Evolutionary conservation across 2,888 invertebrate genomes (phyloP).

Genomic region (Heterodera filipjevi): DNA sequence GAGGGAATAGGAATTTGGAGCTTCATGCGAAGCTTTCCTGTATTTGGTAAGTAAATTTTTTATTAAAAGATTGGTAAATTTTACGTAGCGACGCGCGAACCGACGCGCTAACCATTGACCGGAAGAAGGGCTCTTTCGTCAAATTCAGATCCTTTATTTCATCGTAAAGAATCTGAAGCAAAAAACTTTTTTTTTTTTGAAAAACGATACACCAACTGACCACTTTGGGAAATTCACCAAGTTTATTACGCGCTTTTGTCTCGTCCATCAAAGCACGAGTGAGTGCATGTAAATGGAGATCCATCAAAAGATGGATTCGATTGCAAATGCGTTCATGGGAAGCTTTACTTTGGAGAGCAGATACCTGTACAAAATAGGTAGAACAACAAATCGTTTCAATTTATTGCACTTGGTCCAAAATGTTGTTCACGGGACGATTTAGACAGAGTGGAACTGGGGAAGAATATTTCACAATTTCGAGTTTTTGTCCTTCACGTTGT

Average conservation of each 20-base stretch:
- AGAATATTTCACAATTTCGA: constrained; percentile 61
- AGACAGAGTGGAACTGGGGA: constrained; percentile 58
- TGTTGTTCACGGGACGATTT: constrained; percentile 66
- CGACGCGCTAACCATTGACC: constrained; percentile 53
- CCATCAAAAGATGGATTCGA: constrained; percentile 57
- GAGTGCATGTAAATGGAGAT: constrained; percentile 51
- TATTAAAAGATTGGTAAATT: background rate
- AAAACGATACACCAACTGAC: background rate
- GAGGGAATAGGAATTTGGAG: constrained; percentile 46
- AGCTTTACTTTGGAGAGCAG: constrained; percentile 52
- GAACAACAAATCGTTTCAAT: background rate
- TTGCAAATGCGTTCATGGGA: constrained; percentile 52
- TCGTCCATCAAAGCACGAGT: constrained; percentile 54
- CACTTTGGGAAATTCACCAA: constrained; percentile 46
- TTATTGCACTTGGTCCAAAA: constrained; percentile 62
- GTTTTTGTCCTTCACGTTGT: constrained; percentile 29
- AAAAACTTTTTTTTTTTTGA: background rate
- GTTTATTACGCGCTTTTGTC: constrained; percentile 45
- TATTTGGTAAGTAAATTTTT: background rate
- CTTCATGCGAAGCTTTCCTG: constrained; percentile 42
- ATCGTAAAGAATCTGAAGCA: constrained; percentile 38
- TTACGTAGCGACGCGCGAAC: constrained; percentile 38
- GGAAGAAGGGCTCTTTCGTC: constrained; percentile 60
- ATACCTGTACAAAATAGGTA: constrained; percentile 37
- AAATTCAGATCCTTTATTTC: constrained; percentile 38